Evolutionary conservation across 2,888 invertebrate genomes (phyloP), one percentile per base, ranked within the genome.

Genomic region (Perithous albicinctus): DNA sequence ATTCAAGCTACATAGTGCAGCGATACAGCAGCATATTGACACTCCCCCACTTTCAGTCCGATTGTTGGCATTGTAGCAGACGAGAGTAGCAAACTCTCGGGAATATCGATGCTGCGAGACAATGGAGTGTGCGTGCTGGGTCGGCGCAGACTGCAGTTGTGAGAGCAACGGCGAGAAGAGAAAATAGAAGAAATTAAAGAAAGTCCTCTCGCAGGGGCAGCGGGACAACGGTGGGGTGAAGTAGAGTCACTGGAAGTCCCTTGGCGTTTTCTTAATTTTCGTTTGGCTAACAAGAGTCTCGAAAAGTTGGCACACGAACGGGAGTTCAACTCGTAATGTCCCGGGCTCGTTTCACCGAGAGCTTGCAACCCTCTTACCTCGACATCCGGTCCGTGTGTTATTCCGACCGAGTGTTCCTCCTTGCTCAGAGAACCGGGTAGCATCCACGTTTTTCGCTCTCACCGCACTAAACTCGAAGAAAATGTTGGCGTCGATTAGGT

Each of bases 401-500:
- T 83, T 79, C 78, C 74, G 54, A 10, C 56, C 26, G 75, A 63
- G 67, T 56, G 76, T 67, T 81, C 51, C n/a, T 51, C 85, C 78
- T 41, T 75, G 29, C 84, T 78, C 79, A 54, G 77, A 59, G 69
- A n/a, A 82, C 84, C 83, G 63, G 48, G 29, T 48, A 75, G n/a
- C 38, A 46, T 69, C n/a, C 38, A 38, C 18, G 10, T 54, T 69
- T 59, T 70, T 56, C 66, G 26, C 26, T 64, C 67, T 32, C 10
- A 43, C 20, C 41, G 46, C 18, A 12, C 67, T 26, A 64, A 78
- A 78, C 43, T 67, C 63, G 51, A 46, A 43, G 72, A 75, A 83
- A 86, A 87, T 84, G 84, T 84, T 78, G 76, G 63, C 77, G 83
- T 78, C 84, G 81, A 85, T 84, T 84, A 83, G 76, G 85, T 86